Percentiles rank a stretch among this genome's conserved stretches.
Conservation (phyloP, 2,113 vertebrate species). For the Apodemus speciosus region DNA sequence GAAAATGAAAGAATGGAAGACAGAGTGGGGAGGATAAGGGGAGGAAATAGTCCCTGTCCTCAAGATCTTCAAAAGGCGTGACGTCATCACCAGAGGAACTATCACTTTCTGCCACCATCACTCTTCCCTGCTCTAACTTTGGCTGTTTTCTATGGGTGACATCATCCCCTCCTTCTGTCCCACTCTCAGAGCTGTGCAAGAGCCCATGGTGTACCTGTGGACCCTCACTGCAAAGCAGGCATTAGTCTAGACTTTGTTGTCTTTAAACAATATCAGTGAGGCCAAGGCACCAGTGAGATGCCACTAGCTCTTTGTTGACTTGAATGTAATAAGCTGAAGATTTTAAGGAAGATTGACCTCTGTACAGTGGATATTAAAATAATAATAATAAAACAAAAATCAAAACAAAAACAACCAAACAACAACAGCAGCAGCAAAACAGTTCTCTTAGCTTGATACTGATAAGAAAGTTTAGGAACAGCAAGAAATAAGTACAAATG, state of each 20-base stretch:
- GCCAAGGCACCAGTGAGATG: background rate
- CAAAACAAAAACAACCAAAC: background rate
- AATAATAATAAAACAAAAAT: background rate
- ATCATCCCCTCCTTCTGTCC: background rate
- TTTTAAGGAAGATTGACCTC: background rate
- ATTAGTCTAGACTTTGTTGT: background rate
- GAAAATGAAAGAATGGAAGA: background rate
- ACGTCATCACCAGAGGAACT: background rate
- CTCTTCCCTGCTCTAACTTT: background rate
- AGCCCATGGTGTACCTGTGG: too few relatives aligned
- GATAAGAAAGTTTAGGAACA: conserved; percentile 30
- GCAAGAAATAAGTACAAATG: background rate
- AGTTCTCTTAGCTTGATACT: background rate
- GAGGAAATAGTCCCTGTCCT: background rate
- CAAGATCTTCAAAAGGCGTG: background rate
- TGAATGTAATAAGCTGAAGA: background rate
- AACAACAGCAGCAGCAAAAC: background rate
- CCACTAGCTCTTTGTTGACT: background rate
- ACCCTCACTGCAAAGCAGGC: background rate
- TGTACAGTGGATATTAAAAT: background rate
- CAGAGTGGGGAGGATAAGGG: too few relatives aligned
- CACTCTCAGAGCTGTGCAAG: background rate
- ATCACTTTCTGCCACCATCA: background rate
- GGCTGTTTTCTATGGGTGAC: background rate
- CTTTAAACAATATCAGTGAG: background rate